These are phyloP conservation scores for Caranx ignobilis DNA, from an alignment of 2,113 vertebrate genomes.

Conservation along the genomic window DNA sequence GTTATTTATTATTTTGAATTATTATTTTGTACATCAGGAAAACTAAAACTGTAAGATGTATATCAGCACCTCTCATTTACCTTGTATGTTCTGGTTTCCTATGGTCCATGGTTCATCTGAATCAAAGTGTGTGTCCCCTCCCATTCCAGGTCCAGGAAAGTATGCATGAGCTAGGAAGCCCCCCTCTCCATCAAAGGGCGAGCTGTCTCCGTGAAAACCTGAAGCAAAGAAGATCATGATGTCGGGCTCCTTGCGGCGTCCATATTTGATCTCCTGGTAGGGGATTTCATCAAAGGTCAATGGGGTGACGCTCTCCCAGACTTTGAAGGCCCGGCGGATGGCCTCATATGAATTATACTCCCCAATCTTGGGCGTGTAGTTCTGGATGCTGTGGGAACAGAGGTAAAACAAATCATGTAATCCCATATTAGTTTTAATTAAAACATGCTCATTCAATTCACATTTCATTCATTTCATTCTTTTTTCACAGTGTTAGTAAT, in stretches of 20 bases:
- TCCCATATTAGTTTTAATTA: background rate
- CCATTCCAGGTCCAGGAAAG: constrained; percentile 96
- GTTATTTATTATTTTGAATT: background rate
- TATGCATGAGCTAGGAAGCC: constrained; percentile 97
- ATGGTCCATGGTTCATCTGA: constrained; percentile 97
- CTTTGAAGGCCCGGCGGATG: constrained; percentile 89
- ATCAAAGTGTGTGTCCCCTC: constrained; percentile 96
- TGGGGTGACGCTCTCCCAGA: constrained; percentile 93
- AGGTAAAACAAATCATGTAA: background rate
- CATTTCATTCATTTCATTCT: background rate
- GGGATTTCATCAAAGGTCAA: constrained; percentile 93
- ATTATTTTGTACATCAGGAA: background rate
- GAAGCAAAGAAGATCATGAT: constrained; percentile 99
- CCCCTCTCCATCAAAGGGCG: constrained; percentile 95
- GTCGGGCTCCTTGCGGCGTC: constrained; percentile 92
- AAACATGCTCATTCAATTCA: background rate
- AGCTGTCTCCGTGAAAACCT: constrained; percentile 97
- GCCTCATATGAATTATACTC: constrained; percentile 90
- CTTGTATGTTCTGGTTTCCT: constrained; percentile 90
- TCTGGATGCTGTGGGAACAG: constrained; percentile 89
- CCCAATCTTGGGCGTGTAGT: constrained; percentile 96
- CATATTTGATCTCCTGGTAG: constrained; percentile 91
- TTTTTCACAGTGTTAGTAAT: background rate
- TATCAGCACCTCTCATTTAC: constrained; percentile 75
- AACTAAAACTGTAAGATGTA: background rate